Base-by-base conservation (phyloP, 2,113 vertebrate genomes). In the Clupea harengus region DNA sequence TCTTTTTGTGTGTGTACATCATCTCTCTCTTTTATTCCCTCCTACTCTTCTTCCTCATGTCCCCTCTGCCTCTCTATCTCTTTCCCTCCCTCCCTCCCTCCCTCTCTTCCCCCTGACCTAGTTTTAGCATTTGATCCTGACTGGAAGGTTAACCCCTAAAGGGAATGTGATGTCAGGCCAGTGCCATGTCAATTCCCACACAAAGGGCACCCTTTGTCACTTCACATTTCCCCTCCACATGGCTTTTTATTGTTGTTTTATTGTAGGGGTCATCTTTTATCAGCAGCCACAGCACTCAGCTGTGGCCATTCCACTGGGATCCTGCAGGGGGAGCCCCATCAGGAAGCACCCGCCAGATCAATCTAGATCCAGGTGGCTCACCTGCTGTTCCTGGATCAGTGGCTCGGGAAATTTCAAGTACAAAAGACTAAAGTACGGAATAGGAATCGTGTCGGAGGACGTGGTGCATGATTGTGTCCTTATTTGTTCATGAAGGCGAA, bases 161-260 rank as follows among this genome's bases (percentile, higher is more conserved):
- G 95, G 95, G 92, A 90, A 92, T 92, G 91, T 92, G 10, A 87
- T 95, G 94, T 95, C 94, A 95, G 91, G 90, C 94, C 88, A 80
- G 88, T 87, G 87, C 92, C 93, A 91, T 89, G 89, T 94, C 95
- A 95, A 91, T 93, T 93, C 91, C 91, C 89, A 90, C 92, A 93
- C 94, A 94, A 95, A 94, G 94, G 94, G 89, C 92, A 95, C 85
- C 90, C 90, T 93, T 94, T 94, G 94, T 96, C 95, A 95, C 94
- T 94, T 95, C 93, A 94, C 90, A 95, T 95, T 94, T 94, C 91
- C 91, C 92, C 90, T 91, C 93, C 92, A 72, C 87, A 91, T 45
- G 85, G 86, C 81, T 91, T 92, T 92, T 89, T 85, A 90, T 90
- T 91, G 91, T 93, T 90, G 88, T 93, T 92, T 89, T 83, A 88